phyloP scores from a whole-genome alignment of 2,888 invertebrate genomes.

The Ferdinandea cuprea region DNA sequence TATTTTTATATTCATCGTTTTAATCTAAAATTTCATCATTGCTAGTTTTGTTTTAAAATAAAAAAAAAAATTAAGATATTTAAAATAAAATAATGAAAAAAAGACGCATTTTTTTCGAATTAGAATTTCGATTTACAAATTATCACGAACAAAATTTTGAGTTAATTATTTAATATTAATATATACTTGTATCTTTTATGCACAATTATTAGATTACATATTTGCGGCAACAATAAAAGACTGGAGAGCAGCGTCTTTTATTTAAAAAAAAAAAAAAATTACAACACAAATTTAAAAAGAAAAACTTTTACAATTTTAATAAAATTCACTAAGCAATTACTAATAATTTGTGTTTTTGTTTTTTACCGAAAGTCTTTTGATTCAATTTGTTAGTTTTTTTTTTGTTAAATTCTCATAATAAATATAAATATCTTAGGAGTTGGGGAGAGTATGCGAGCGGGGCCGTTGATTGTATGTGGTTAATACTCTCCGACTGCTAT shows the following conservation, averaged over 20 bases:
- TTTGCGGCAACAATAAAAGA: constrained; percentile 28
- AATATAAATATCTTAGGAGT: constrained; percentile 57
- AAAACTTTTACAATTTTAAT: constrained; percentile 13
- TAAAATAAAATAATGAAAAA: constrained; percentile 10
- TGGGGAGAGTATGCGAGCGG: constrained; percentile 13
- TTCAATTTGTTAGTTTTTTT: constrained; percentile 43
- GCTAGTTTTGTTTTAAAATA: constrained; percentile 52
- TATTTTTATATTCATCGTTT: constrained; percentile 57
- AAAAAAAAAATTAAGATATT: constrained; percentile 28
- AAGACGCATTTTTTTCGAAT: constrained; percentile 8
- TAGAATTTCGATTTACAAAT: constrained; percentile 20
- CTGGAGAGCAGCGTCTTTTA: constrained; percentile 31
- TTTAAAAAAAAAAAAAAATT: no score
- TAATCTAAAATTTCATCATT: constrained; percentile 65
- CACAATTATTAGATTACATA: constrained; percentile 49
- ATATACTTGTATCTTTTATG: constrained; percentile 17
- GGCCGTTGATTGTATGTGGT: not conserved
- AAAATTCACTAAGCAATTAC: constrained; percentile 62
- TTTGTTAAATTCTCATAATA: constrained; percentile 34
- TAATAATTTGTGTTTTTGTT: not conserved
- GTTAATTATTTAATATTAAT: constrained; percentile 17
- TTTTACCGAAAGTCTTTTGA: constrained; percentile 62
- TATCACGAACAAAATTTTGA: constrained; percentile 33
- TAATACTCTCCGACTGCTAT: constrained; percentile 15
- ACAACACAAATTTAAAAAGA: constrained; percentile 33